Conservation (phyloP, 2,888 invertebrate species). For the Cryptosula pallasiana region DNA sequence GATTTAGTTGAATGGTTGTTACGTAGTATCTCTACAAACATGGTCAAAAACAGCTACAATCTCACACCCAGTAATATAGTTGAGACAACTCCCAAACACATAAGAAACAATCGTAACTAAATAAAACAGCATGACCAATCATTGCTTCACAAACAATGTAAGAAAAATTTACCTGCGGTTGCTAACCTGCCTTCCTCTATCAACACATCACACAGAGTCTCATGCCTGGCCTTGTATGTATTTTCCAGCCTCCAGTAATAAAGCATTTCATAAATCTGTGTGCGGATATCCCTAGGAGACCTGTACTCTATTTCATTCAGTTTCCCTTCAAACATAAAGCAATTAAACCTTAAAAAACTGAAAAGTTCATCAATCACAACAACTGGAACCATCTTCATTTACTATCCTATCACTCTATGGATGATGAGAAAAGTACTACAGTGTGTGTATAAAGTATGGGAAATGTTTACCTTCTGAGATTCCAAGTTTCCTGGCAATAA, state of each 20-base stretch:
- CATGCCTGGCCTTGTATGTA: neutral
- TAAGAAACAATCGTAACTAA: too few species aligned
- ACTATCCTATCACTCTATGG: too few species aligned
- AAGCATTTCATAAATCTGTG: conserved; percentile 11
- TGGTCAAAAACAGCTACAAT: neutral
- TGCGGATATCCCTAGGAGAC: neutral
- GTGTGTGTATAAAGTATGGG: too few species aligned
- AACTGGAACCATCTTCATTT: too few species aligned
- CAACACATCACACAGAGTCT: neutral
- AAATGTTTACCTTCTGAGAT: conserved; percentile 14
- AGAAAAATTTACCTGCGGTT: conserved; percentile 2
- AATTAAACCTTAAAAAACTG: too few species aligned
- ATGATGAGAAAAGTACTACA: too few species aligned
- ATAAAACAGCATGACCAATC: too few species aligned
- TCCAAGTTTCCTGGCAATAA: conserved; percentile 17
- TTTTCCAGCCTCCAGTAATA: neutral
- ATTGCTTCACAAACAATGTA: too few species aligned
- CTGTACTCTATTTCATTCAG: conserved; percentile 16
- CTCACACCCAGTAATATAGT: too few species aligned
- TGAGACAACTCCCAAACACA: too few species aligned
- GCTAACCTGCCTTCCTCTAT: conserved; percentile 4
- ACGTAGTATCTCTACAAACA: neutral
- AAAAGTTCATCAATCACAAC: too few species aligned
- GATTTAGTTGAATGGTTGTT: neutral
- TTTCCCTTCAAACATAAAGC: neutral